Percentiles rank a stretch among this genome's conserved stretches.
These are phyloP conservation scores for Deilephila elpenor DNA, from an alignment of 2,888 invertebrate genomes.

Conservation along the genomic window DNA sequence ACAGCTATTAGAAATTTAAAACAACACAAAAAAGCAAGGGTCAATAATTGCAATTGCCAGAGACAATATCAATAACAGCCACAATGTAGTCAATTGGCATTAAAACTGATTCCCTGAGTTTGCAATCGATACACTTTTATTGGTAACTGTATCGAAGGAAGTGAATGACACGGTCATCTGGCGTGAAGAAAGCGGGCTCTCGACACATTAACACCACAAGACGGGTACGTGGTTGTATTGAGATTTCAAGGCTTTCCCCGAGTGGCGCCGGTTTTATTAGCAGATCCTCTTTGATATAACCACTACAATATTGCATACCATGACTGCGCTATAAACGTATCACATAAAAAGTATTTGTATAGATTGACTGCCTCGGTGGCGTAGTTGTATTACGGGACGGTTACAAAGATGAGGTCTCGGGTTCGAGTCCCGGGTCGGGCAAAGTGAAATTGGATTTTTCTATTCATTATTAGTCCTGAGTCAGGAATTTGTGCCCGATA, in stretches of 20 bases:
- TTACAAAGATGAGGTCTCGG: too few species aligned
- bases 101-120: neutral
- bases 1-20: too few species aligned
- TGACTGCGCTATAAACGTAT: too few species aligned
- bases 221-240: neutral
- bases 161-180: constrained; percentile 53
- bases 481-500: too few species aligned
- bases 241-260: constrained; percentile 23
- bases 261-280: constrained; percentile 2
- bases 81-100: neutral
- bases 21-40: too few species aligned
- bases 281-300: neutral
- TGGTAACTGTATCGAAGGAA: constrained; percentile 34
- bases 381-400: too few species aligned
- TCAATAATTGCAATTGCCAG: neutral
- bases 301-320: too few species aligned
- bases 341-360: too few species aligned
- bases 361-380: too few species aligned
- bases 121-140: neutral
- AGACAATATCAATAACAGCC: neutral
- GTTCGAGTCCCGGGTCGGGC: too few species aligned
- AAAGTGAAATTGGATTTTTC: too few species aligned
- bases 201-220: constrained; percentile 36
- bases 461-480: too few species aligned
- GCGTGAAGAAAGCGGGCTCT: constrained; percentile 53